Percentiles rank a stretch among this genome's conserved stretches.
Evolutionary conservation across 2,888 invertebrate species (phyloP).

Genomic region (Oscheius sp.): DNA sequence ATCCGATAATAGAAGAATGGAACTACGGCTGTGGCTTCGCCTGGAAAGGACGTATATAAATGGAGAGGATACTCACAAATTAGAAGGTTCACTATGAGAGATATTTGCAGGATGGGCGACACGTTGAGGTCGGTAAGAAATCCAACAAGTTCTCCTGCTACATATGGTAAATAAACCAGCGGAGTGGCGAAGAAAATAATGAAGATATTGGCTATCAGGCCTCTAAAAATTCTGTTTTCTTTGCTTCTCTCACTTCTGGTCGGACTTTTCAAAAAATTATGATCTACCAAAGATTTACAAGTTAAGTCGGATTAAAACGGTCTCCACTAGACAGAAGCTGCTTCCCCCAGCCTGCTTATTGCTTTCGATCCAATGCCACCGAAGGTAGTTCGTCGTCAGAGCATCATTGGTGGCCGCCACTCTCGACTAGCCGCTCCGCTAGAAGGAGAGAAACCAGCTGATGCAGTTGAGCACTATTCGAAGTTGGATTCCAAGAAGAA

Average conservation of each 20-base stretch:
- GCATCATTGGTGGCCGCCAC: background rate
- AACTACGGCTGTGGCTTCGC: background rate
- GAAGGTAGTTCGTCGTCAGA: background rate
- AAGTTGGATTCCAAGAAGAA: background rate
- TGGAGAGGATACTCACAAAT: background rate
- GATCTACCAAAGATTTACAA: no score
- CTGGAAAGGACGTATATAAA: background rate
- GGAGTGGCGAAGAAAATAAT: no score
- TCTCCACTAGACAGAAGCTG: no score
- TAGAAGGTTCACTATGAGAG: background rate
- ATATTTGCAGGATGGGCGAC: background rate
- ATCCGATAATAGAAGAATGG: background rate
- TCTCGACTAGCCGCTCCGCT: background rate
- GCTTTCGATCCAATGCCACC: background rate
- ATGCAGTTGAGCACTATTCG: background rate
- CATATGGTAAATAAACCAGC: background rate
- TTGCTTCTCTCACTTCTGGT: no score
- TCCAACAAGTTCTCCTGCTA: background rate
- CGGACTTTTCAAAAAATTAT: no score
- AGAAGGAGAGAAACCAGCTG: conserved; percentile 9
- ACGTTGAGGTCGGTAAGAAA: background rate
- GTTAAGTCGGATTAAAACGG: no score
- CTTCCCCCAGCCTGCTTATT: no score
- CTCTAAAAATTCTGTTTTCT: no score
- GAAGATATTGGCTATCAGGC: no score